Evolutionary conservation across 2,888 invertebrate genomes (phyloP).

Genomic region (Drosophila fungiperda): DNA sequence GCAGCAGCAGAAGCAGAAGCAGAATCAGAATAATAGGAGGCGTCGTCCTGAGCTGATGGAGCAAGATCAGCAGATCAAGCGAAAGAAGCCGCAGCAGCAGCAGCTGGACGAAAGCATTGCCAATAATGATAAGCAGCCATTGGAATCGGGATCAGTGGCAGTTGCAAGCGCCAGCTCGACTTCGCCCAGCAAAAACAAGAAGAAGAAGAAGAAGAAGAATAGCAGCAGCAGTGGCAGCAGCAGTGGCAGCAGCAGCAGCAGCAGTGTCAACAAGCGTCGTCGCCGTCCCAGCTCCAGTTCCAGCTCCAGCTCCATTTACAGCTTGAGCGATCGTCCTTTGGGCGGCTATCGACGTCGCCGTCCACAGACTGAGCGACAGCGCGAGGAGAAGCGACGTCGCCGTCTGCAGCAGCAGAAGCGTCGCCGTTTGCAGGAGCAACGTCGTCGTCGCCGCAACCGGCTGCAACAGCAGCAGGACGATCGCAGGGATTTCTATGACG

Average conservation of each 20-base stretch:
- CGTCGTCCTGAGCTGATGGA: slow-evolving; percentile 12
- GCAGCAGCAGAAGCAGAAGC: slow-evolving; percentile 20
- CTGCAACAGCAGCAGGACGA: slow-evolving; percentile 33
- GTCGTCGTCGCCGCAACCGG: slow-evolving; percentile 62
- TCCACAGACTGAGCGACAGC: slow-evolving; percentile 36
- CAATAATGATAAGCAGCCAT: slow-evolving; percentile 6
- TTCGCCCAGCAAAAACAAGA: slow-evolving; percentile 22
- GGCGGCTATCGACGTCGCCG: slow-evolving; percentile 68
- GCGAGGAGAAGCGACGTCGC: slow-evolving; percentile 42
- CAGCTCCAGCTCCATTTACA: slow-evolving; percentile 7
- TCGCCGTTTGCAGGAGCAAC: slow-evolving; percentile 45
- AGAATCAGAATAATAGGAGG: slow-evolving; percentile 26
- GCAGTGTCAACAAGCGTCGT: slow-evolving; percentile 38
- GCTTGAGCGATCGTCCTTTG: slow-evolving; percentile 19
- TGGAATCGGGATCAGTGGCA: slow-evolving; percentile 10
- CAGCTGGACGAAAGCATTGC: background rate
- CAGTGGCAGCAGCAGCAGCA: slow-evolving; percentile 14
- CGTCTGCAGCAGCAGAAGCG: slow-evolving; percentile 54
- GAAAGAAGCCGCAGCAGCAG: slow-evolving; percentile 10
- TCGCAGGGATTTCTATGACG: slow-evolving; percentile 51
- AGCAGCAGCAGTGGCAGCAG: slow-evolving; percentile 15
- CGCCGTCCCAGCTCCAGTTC: slow-evolving; percentile 33
- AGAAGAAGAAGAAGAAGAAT: slow-evolving; percentile 38
- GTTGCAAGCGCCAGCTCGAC: background rate
- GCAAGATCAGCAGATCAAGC: slow-evolving; percentile 17